A percentile compares a stretch with the other conserved stretches of the same genome.
Conservation (phyloP, 2,113 vertebrate species). For the Apistogramma diplotaenia region DNA sequence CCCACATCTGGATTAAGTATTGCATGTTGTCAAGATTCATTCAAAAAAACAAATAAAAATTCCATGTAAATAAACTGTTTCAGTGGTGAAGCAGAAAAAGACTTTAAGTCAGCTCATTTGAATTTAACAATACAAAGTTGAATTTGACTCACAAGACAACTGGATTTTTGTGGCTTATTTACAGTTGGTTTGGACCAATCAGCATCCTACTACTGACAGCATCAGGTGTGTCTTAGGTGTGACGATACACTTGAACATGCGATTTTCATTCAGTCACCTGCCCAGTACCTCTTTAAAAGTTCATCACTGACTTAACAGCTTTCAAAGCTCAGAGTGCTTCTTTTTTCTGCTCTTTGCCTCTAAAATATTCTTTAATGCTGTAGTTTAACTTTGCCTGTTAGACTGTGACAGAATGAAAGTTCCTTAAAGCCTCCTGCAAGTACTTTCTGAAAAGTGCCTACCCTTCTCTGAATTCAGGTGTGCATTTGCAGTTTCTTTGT, state of each 20-base stretch:
- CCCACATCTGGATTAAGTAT: background rate
- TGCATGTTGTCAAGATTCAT: background rate
- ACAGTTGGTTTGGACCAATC: too few species aligned
- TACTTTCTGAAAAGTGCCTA: background rate
- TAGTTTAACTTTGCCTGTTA: background rate
- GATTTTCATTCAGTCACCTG: background rate
- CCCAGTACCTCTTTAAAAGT: background rate
- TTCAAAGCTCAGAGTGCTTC: background rate
- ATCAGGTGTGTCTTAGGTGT: background rate
- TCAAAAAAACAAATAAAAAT: background rate
- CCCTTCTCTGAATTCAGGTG: background rate
- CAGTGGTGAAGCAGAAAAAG: background rate
- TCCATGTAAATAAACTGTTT: background rate
- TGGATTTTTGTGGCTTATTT: background rate
- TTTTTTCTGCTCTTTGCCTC: background rate
- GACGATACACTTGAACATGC: background rate
- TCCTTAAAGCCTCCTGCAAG: background rate
- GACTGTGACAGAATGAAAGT: background rate
- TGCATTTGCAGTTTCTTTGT: background rate
- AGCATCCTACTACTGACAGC: background rate
- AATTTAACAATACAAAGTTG: background rate
- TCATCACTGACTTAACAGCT: background rate
- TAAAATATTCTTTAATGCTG: background rate
- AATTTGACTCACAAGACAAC: background rate
- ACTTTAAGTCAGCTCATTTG: background rate